These are phyloP conservation scores for Sylvilagus bachmani DNA, from an alignment of 2,113 vertebrate species.

Conservation along the genomic window DNA sequence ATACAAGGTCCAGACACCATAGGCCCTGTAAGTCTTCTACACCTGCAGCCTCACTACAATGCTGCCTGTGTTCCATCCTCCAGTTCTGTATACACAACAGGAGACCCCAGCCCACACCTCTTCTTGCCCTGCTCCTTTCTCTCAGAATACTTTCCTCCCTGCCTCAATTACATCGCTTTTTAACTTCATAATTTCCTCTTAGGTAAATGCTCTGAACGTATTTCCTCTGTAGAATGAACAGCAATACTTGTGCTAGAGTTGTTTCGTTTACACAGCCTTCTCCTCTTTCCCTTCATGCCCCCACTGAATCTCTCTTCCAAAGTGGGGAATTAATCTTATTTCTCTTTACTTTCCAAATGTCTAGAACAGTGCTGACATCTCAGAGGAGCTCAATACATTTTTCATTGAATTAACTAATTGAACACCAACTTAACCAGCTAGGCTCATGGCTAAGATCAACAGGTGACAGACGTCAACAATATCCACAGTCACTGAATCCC, in stretches of 20 bases:
- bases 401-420: background rate
- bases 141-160: background rate
- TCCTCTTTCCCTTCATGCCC: background rate
- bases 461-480: background rate
- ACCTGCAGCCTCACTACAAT: background rate
- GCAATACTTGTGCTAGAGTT: background rate
- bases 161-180: background rate
- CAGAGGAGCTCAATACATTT: background rate
- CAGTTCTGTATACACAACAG: background rate
- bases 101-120: background rate
- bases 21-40: background rate
- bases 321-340: background rate
- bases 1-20: background rate
- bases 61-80: background rate
- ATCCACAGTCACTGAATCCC: background rate
- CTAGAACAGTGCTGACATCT: background rate
- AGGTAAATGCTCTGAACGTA: background rate
- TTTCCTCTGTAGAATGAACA: background rate
- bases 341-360: background rate
- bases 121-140: background rate
- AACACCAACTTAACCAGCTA: background rate
- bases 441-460: background rate
- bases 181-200: background rate
- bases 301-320: background rate
- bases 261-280: background rate